Conservation (phyloP, 2,888 invertebrate species). For the Philhelius pedissequus region DNA sequence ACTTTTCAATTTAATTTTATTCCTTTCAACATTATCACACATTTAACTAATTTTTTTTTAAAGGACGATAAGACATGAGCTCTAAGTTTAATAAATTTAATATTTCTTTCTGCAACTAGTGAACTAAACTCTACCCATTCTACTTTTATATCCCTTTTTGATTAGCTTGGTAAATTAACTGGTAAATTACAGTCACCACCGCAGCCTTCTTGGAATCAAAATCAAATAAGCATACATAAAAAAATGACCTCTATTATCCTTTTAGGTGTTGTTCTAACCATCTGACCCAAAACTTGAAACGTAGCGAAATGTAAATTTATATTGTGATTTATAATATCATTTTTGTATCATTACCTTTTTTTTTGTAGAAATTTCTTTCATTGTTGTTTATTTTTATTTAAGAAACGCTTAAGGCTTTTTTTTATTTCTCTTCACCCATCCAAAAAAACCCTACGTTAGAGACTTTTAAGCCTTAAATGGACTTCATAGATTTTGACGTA, state of each 20-base stretch:
- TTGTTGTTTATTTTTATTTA: constrained; percentile 11
- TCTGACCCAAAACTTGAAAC: background rate
- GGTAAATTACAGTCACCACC: no score
- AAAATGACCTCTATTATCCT: background rate
- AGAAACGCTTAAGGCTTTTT: background rate
- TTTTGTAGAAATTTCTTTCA: background rate
- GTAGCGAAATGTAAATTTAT: background rate
- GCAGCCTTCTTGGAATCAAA: no score
- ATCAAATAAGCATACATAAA: no score
- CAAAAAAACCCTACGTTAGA: background rate
- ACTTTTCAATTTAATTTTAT: no score
- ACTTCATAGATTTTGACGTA: background rate
- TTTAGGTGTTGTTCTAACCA: background rate
- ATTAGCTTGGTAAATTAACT: no score
- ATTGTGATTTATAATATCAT: background rate
- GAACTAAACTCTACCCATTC: no score
- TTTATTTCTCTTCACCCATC: background rate
- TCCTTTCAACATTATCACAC: no score
- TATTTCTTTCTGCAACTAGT: no score
- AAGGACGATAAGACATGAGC: no score
- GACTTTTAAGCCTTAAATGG: background rate
- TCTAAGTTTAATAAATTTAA: no score
- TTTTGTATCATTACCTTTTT: background rate
- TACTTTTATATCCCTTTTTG: no score
- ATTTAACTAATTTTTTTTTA: no score